Evolutionary conservation across 23 tunicate species (phyloP), one percentile per base, ranked within the genome.

Genomic region (Trididemnum nubilum): DNA sequence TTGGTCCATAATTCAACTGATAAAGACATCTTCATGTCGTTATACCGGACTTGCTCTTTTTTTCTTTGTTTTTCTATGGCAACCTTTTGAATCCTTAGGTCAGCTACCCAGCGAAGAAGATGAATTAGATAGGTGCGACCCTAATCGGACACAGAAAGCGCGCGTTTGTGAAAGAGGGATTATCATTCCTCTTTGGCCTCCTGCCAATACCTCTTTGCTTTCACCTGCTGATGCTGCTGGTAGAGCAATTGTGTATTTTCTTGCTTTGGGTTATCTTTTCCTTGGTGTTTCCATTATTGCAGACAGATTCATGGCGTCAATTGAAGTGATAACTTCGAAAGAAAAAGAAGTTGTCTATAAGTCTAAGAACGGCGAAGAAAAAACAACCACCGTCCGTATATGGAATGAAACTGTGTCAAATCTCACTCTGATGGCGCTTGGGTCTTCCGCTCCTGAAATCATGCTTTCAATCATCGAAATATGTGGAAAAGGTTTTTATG

Each of bases 321-420:
- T 96, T 66, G 99, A 96, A 81, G 97, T 96, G 31, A 96, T 96
- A 36, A 96, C 99, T 22, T 91, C 97, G 5, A 93, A 96, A 49
- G 97, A 91, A 60, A 96, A 96, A 60, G 91, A 84, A 34, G 91
- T 96, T 57, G 95, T 84, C 26, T 82, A 88, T 72, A 79, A 63
- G 31, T 60, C 70, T 37, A 77, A 79, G 9, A 72, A 88, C 81
- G 99, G 95, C 27, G 89, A 86, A 63, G 74, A 63, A 5, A 77
- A 65, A 4, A 72, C 75, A 27, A 88, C 98, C 21, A 86, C 88
- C 0, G 96, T 95, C n/a, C 81, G 95, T 22, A 85, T 95, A 1
- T 95, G 99, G 99, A 95, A 95, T 80, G 99, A 95, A 65, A 95
- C 99, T 22, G 99, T 95, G 21, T 95, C 99, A 12, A 95, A 95